Evolutionary conservation across 1,140 invertebrate species (phyloP).

Genomic region (Plectus sambesii): DNA sequence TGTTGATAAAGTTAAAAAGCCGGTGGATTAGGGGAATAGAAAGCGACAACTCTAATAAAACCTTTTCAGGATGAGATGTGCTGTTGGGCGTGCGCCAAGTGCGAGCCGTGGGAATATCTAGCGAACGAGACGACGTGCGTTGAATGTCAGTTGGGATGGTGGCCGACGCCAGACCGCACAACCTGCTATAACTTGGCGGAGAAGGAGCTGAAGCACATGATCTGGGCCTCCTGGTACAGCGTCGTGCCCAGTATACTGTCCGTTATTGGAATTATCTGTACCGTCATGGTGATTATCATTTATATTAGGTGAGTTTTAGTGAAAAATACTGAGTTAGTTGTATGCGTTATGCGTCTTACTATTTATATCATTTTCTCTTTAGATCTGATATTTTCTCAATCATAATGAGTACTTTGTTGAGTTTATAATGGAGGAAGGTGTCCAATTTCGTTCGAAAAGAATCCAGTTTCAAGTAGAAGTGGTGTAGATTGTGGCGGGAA

Average conservation of each 20-base stretch:
- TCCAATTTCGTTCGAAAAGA: too few species aligned
- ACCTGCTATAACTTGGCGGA: conserved; percentile 47
- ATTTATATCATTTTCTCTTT: too few species aligned
- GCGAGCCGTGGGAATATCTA: conserved; percentile 55
- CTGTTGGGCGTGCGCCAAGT: conserved; percentile 52
- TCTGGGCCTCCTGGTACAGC: conserved; percentile 53
- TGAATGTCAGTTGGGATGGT: conserved; percentile 52
- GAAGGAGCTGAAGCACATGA: conserved; percentile 52
- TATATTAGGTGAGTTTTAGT: conserved; percentile 46
- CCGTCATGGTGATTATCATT: conserved; percentile 49
- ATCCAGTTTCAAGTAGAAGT: too few species aligned
- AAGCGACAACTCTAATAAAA: too few species aligned
- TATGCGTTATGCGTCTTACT: too few species aligned
- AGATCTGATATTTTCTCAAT: too few species aligned
- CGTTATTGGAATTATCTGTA: conserved; percentile 52
- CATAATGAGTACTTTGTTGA: too few species aligned
- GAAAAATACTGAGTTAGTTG: too few species aligned
- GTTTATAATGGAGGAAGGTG: too few species aligned
- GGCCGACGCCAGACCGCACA: conserved; percentile 46
- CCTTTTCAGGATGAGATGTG: conserved; percentile 41
- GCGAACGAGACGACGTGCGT: conserved; percentile 55
- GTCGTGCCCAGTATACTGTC: conserved; percentile 53
- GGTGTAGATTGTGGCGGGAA: too few species aligned
- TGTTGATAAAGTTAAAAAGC: too few species aligned
- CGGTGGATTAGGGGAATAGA: too few species aligned